Evolutionary conservation across 1,140 invertebrate genomes (phyloP), one percentile per base, ranked within the genome.

Genomic region (Lamellibrachia luymesi): DNA sequence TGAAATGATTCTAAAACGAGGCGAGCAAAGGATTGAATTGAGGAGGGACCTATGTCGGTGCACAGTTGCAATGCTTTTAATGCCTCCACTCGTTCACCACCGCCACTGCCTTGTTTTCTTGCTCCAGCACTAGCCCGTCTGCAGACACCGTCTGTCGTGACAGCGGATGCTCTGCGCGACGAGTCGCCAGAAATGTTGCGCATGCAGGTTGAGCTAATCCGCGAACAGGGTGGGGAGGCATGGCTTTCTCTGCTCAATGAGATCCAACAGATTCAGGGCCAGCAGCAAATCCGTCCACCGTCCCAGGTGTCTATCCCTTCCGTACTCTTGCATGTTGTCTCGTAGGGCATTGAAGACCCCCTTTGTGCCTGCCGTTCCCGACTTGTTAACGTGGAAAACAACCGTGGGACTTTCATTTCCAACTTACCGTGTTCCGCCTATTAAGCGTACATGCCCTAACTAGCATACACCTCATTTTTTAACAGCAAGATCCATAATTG

Each of bases 211-310:
- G 93, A 93, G 50, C 51, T 51, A 91, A 90, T 93, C 10, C 27
- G 93, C 4, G 92, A 52, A 56, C 92, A 93, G 92, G 93, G 93
- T 7, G 93, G 93, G 8, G 92, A 90, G 51, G 93, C 92, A 22
- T 93, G 93, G 93, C 92, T 93, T 25, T 50, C 91, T 91, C 56
- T 93, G 22, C 93, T 93, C 51, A 93, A 93, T 91, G 80, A 93
- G 56, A 92, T 93, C 50, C 50, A 92, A 38, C 38, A 50, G 38
- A n/a, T 50, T 27, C 17, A 91, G 10, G 51, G 8, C 13, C 51
- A 49, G 10, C 91, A n/a, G 25, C 64, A 80, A 22, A 80, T 22
- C 64, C 64, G 64, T 10, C 13, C 17, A 22, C 64, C 13, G 17
- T 22, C 64, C 64, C 64, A 80, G 64, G 64, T 80, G 13, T 80